phyloP scores from a whole-genome alignment of 2,797 vertebrate genomes.

The Pseudochirops corinnae region DNA sequence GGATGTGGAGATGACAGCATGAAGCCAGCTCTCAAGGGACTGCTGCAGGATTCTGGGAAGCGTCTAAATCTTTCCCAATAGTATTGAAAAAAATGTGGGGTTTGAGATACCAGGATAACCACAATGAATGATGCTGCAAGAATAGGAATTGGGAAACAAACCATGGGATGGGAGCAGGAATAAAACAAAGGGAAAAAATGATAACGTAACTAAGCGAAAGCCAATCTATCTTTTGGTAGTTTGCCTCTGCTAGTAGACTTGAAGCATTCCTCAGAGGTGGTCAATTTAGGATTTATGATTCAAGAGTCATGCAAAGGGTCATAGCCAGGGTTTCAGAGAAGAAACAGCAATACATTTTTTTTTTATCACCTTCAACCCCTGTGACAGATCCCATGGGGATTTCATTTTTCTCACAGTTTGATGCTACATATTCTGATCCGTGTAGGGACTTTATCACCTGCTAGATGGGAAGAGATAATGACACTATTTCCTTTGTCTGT shows the following conservation, averaged over 20 bases:
- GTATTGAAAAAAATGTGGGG: slow-evolving; percentile 31
- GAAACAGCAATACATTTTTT: neutral
- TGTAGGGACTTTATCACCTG: neutral
- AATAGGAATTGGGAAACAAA: slow-evolving; percentile 61
- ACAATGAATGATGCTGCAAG: slow-evolving; percentile 44
- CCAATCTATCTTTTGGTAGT: neutral
- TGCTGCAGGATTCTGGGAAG: slow-evolving; percentile 58
- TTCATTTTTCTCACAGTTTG: slow-evolving; percentile 24
- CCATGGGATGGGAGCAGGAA: neutral
- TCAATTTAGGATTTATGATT: slow-evolving; percentile 13
- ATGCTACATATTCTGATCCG: neutral
- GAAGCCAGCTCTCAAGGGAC: slow-evolving; percentile 47
- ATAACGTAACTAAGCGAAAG: slow-evolving; percentile 35
- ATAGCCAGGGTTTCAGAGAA: neutral
- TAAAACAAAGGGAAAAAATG: neutral
- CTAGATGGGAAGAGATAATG: neutral
- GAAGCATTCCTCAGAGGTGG: neutral
- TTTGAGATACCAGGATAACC: slow-evolving; percentile 49
- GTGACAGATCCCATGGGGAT: slow-evolving; percentile 2
- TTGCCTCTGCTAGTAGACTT: neutral
- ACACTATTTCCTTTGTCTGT: neutral
- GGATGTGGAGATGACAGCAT: slow-evolving; percentile 28
- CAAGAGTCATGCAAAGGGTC: slow-evolving; percentile 2
- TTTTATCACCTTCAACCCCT: slow-evolving; percentile 24
- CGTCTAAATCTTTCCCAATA: slow-evolving; percentile 42